These are phyloP conservation scores for Ctenicera cuprea DNA, from an alignment of 2,888 invertebrate species.

Conservation along the genomic window DNA sequence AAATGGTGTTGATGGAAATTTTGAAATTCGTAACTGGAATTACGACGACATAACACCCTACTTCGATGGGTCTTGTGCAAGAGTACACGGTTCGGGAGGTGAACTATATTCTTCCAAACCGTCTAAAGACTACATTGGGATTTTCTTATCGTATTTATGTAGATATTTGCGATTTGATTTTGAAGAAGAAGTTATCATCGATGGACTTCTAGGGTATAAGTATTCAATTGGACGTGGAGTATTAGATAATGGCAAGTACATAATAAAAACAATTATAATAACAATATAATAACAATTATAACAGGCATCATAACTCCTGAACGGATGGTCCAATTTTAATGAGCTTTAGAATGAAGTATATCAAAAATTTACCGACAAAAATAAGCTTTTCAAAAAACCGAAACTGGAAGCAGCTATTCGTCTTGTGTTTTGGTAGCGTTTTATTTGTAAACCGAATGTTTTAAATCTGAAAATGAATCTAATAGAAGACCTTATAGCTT, in stretches of 20 bases:
- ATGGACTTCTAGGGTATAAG: constrained; percentile 80
- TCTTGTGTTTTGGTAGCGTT: too few species aligned
- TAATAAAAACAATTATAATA: not conserved
- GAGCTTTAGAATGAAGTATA: too few species aligned
- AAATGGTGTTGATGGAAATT: constrained; percentile 80
- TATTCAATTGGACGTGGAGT: constrained; percentile 79
- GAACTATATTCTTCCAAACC: constrained; percentile 85
- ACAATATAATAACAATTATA: not conserved
- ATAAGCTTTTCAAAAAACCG: too few species aligned
- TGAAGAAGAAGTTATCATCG: constrained; percentile 75
- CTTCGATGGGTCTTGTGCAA: constrained; percentile 76
- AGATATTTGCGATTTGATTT: constrained; percentile 80
- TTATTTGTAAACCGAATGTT: too few species aligned
- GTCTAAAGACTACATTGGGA: constrained; percentile 74
- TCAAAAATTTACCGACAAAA: too few species aligned
- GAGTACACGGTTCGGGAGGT: constrained; percentile 84
- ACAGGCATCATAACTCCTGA: too few species aligned
- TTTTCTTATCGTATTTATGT: constrained; percentile 87
- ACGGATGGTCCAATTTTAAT: too few species aligned
- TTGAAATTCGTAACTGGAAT: constrained; percentile 85
- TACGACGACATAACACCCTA: constrained; percentile 75
- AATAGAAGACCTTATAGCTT: too few species aligned
- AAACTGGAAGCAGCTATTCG: too few species aligned
- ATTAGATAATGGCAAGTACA: constrained; percentile 80
- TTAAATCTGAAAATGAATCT: too few species aligned